A percentile compares a stretch with the other conserved stretches of the same genome.
These are phyloP conservation scores for Onychomys torridus DNA, from an alignment of 2,797 vertebrate species.

Conservation along the genomic window DNA sequence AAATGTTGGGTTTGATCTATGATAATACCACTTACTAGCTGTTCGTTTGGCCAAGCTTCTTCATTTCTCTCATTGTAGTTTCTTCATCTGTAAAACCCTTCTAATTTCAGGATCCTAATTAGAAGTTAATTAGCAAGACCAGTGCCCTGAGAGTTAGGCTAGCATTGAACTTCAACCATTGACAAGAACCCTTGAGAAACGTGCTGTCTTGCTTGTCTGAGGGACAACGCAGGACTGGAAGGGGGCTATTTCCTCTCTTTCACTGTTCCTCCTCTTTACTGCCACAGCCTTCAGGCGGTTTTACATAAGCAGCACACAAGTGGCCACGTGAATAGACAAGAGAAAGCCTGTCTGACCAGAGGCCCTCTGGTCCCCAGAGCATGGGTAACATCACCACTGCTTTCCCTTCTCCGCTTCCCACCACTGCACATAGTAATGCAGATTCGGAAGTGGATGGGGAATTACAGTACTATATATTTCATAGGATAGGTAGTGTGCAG, in stretches of 20 bases:
- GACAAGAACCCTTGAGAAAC: neutral
- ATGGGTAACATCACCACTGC: neutral
- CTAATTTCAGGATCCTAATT: neutral
- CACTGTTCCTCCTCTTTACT: neutral
- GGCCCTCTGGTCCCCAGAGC: neutral
- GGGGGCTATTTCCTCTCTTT: neutral
- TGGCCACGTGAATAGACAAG: neutral
- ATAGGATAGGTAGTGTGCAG: neutral
- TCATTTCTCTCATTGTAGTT: neutral
- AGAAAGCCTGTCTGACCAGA: neutral
- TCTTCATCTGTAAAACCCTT: slow-evolving; percentile 25
- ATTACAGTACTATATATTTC: neutral
- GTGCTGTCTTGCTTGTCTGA: neutral
- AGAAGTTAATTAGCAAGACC: neutral
- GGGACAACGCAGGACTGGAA: neutral
- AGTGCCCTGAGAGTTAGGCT: neutral
- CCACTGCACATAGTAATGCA: neutral
- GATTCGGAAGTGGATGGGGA: neutral
- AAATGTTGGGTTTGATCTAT: neutral
- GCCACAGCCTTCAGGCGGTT: neutral
- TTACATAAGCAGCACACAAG: neutral
- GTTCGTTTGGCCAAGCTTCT: neutral
- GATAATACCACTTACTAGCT: neutral
- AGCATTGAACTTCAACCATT: neutral
- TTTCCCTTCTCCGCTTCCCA: neutral